Evolutionary conservation across 2,113 vertebrate genomes (phyloP).

Genomic region (Epinephelus fuscoguttatus): DNA sequence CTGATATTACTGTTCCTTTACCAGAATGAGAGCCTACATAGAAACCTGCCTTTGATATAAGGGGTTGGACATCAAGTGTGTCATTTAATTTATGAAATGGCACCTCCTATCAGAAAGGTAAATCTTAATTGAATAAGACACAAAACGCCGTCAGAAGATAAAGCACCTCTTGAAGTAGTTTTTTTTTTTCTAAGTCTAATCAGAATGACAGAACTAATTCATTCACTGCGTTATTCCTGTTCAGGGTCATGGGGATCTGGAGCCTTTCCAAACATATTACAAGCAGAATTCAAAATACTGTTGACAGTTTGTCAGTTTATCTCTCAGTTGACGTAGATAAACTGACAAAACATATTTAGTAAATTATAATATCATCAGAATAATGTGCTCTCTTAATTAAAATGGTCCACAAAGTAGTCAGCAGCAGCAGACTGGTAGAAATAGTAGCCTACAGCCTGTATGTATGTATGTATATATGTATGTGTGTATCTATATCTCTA

Average conservation of each 20-base stretch:
- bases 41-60: background rate
- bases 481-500: too few species aligned
- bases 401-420: background rate
- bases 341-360: background rate
- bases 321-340: background rate
- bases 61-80: background rate
- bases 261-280: background rate
- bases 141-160: background rate
- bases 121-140: background rate
- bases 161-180: background rate
- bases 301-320: background rate
- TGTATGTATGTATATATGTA: too few species aligned
- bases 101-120: background rate
- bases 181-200: background rate
- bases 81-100: slow-evolving; percentile 2
- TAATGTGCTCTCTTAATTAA: background rate
- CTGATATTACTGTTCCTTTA: background rate
- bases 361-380: background rate
- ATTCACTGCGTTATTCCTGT: slow-evolving; percentile 3
- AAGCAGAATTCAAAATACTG: background rate
- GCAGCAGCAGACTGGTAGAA: background rate
- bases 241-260: background rate
- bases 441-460: too few species aligned
- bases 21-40: background rate
- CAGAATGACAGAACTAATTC: background rate